Conservation (phyloP, 2,113 vertebrate genomes). For the Tamias sibiricus region DNA sequence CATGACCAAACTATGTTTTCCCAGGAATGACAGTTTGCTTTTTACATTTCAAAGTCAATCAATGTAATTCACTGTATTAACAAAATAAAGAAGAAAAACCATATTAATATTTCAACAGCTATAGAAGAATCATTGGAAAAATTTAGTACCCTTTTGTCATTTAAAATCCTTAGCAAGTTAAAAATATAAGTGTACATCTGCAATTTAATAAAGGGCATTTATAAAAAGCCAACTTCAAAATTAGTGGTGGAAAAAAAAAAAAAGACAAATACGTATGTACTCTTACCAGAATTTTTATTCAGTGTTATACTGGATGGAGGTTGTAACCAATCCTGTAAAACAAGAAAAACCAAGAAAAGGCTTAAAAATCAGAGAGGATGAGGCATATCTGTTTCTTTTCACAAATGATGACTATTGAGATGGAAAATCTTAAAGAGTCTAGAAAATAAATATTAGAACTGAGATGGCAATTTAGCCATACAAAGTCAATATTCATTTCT, state of each 20-base stretch:
- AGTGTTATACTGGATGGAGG: background rate
- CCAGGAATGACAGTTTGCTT: slow-evolving; percentile 36
- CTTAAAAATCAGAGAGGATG: background rate
- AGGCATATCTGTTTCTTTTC: background rate
- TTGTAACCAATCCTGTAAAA: slow-evolving; percentile 1
- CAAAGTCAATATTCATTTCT: slow-evolving; percentile 17
- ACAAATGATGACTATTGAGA: background rate
- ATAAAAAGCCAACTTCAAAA: slow-evolving; percentile 32
- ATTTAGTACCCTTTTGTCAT: background rate
- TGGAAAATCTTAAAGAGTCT: slow-evolving; percentile 16
- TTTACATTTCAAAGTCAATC: slow-evolving; percentile 19
- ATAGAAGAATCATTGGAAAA: background rate
- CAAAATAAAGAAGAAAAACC: background rate
- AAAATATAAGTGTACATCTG: slow-evolving; percentile 10
- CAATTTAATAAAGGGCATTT: slow-evolving; percentile 20
- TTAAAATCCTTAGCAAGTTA: slow-evolving; percentile 25
- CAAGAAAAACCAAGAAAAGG: background rate
- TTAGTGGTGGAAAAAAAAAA: slow-evolving; percentile 21
- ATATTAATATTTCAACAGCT: background rate
- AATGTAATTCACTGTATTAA: background rate
- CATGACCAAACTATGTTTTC: background rate
- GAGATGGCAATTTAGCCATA: slow-evolving; percentile 48
- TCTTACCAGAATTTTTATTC: background rate
- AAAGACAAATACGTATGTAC: background rate
- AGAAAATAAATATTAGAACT: slow-evolving; percentile 41